Evolutionary conservation across 2,113 vertebrate species (phyloP).

Genomic region (Campylorhamphus procurvoides): DNA sequence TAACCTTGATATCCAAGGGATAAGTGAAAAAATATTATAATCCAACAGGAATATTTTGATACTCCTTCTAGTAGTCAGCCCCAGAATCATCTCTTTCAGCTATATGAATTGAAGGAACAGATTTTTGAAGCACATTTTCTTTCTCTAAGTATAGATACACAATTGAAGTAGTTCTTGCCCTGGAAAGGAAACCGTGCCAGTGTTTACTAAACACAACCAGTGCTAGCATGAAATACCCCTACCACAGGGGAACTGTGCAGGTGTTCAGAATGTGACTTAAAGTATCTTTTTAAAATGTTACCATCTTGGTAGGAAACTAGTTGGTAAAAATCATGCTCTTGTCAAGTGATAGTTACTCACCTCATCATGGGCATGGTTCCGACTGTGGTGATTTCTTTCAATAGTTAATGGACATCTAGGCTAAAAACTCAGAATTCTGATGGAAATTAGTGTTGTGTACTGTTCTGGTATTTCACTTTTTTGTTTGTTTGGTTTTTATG

Average conservation of each 20-base stretch:
- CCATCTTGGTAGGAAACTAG: not conserved
- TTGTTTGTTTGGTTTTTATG: not conserved
- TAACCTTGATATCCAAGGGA: not conserved
- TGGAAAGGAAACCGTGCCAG: not conserved
- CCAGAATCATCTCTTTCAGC: not conserved
- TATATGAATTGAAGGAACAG: not conserved
- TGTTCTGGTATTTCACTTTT: not conserved
- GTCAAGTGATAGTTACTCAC: not conserved
- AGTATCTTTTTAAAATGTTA: not conserved
- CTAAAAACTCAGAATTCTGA: not conserved
- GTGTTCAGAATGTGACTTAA: not conserved
- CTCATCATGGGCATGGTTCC: not conserved
- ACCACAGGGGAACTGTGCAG: not conserved
- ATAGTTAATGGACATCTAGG: not conserved
- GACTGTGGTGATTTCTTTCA: not conserved
- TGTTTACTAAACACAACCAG: not conserved
- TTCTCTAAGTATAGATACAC: not conserved
- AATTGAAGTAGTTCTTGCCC: not conserved
- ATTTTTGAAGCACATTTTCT: not conserved
- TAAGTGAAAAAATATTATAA: not conserved
- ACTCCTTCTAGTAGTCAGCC: not conserved
- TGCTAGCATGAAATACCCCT: not conserved
- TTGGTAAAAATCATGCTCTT: not conserved
- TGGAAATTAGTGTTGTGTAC: not conserved
- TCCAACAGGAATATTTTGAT: not conserved